A percentile compares a stretch with the other conserved stretches of the same genome.
phyloP scores from a whole-genome alignment of 2,888 invertebrate species.

The Cephalotes varians region DNA sequence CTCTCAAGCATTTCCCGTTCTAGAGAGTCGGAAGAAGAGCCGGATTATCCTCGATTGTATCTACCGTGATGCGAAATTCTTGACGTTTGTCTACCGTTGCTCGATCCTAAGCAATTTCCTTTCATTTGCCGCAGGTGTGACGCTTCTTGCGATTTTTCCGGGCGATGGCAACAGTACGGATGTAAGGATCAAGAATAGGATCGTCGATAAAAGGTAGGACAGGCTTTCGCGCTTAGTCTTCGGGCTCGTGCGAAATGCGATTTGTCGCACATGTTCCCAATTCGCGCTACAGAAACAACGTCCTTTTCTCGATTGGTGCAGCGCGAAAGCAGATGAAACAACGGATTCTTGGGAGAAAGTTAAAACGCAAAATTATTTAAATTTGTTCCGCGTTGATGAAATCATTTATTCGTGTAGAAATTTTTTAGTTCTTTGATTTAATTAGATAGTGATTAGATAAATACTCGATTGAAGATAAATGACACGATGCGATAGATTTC shows the following conservation, averaged over 20 bases:
- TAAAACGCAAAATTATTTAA: background rate
- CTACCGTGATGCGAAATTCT: constrained; percentile 34
- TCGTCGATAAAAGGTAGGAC: constrained; percentile 54
- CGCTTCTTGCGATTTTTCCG: constrained; percentile 58
- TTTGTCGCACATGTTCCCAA: constrained; percentile 49
- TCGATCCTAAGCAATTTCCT: constrained; percentile 36
- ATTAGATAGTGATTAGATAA: background rate
- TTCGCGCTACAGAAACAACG: constrained; percentile 39
- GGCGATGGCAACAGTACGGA: constrained; percentile 49
- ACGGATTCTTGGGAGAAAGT: constrained; percentile 6
- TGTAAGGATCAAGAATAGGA: constrained; percentile 44
- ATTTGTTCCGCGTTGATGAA: background rate
- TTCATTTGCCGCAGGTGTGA: constrained; percentile 63
- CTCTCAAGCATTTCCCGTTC: background rate
- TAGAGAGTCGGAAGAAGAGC: background rate
- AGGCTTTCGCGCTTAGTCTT: background rate
- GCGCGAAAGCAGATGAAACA: constrained; percentile 85
- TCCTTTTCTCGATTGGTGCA: constrained; percentile 87
- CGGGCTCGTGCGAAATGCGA: constrained; percentile 41
- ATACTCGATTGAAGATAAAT: background rate
- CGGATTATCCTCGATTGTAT: constrained; percentile 8
- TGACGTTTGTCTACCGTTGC: constrained; percentile 34
- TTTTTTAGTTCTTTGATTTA: background rate
- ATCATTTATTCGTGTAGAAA: background rate
- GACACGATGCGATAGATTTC: background rate